These are phyloP conservation scores for Dendrocincla tyrannina DNA, from an alignment of 2,797 vertebrate genomes.

Conservation along the genomic window DNA sequence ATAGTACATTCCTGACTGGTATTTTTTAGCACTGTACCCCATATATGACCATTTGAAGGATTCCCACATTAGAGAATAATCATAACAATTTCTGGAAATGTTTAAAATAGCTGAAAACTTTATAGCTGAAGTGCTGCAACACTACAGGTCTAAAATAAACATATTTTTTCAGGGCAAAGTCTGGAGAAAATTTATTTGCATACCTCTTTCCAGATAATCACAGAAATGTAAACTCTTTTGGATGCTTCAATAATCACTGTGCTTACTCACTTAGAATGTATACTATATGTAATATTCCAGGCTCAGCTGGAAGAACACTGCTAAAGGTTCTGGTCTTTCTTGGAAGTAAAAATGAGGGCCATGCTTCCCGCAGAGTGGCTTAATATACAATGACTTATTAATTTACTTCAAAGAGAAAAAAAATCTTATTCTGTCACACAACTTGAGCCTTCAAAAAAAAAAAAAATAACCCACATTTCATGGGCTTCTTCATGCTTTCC, in stretches of 20 bases:
- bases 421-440: background rate
- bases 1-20: background rate
- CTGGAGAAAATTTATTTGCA: background rate
- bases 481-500: background rate
- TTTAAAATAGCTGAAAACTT: background rate
- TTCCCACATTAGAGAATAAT: background rate
- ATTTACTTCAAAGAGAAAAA: background rate
- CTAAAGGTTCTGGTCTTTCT: background rate
- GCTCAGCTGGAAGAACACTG: background rate
- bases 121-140: background rate
- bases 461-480: background rate
- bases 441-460: background rate
- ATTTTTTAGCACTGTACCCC: background rate
- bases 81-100: background rate
- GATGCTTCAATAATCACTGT: background rate
- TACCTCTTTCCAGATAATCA: background rate
- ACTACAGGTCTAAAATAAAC: background rate
- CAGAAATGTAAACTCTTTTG: background rate
- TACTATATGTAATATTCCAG: background rate
- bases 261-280: background rate
- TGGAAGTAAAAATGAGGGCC: background rate
- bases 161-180: background rate
- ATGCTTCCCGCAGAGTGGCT: background rate
- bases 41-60: background rate
- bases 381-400: background rate